Conservation (phyloP, 2,797 vertebrate species). For the Enteromius mattozi region DNA sequence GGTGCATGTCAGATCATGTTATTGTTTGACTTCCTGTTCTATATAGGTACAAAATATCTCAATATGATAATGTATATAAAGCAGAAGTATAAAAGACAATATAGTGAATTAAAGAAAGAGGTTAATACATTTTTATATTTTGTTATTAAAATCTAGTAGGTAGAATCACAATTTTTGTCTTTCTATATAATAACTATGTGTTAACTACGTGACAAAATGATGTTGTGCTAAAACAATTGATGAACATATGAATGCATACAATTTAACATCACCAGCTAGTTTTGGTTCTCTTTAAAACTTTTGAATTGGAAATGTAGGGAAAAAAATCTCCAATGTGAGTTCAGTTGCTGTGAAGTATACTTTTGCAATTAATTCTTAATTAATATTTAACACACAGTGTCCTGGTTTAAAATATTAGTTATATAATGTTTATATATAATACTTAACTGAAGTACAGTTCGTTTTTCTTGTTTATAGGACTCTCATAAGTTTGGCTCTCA, state of each 20-base stretch:
- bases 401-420: neutral
- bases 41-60: neutral
- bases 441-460: neutral
- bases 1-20: neutral
- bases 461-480: conserved; percentile 63
- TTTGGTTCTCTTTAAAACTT: neutral
- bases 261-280: neutral
- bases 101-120: neutral
- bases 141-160: too few relatives aligned
- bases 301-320: neutral
- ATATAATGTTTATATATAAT: neutral
- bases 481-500: conserved; percentile 83
- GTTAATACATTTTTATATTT: neutral
- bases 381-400: neutral
- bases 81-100: neutral
- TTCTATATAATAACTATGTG: neutral
- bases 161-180: neutral
- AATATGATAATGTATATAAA: neutral
- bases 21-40: neutral
- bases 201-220: neutral
- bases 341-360: neutral
- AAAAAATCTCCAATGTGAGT: neutral
- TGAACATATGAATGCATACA: neutral
- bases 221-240: neutral
- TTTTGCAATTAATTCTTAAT: neutral